phyloP scores from a whole-genome alignment of 2,888 invertebrate genomes.

The Tuta absoluta region DNA sequence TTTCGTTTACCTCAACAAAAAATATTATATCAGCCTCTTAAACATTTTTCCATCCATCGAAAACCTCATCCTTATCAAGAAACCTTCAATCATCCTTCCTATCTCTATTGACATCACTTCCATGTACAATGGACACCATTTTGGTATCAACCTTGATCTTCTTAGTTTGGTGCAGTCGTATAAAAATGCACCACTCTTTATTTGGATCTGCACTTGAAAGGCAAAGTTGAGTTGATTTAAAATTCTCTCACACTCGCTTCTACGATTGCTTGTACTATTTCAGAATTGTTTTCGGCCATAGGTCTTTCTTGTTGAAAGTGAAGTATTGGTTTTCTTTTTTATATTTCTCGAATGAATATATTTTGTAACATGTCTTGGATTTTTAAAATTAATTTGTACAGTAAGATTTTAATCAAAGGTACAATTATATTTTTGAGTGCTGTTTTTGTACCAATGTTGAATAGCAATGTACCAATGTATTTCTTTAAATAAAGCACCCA shows the following conservation, averaged over 20 bases:
- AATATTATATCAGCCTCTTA: too few species aligned
- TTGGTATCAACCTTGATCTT: slow-evolving; percentile 24
- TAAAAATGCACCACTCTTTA: slow-evolving; percentile 24
- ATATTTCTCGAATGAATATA: not conserved
- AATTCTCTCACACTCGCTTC: slow-evolving; percentile 22
- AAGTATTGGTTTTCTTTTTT: too few species aligned
- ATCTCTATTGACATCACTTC: slow-evolving; percentile 15
- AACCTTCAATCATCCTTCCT: slow-evolving; percentile 5
- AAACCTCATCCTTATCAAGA: not conserved
- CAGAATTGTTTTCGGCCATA: not conserved
- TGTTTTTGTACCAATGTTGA: not conserved
- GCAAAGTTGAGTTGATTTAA: slow-evolving; percentile 25
- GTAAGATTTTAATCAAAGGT: not conserved
- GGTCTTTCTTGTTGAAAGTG: not conserved
- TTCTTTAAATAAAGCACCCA: not conserved
- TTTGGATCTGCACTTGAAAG: slow-evolving; percentile 17
- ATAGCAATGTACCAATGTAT: not conserved
- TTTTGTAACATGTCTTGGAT: too few species aligned
- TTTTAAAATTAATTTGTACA: not conserved
- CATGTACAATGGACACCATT: slow-evolving; percentile 18
- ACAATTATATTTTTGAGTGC: not conserved
- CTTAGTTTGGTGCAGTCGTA: slow-evolving; percentile 16
- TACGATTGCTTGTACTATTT: not conserved
- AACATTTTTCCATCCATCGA: not conserved
- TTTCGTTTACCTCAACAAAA: too few species aligned